Evolutionary conservation across 2,888 invertebrate genomes (phyloP).

Genomic region (Anodontia alba): DNA sequence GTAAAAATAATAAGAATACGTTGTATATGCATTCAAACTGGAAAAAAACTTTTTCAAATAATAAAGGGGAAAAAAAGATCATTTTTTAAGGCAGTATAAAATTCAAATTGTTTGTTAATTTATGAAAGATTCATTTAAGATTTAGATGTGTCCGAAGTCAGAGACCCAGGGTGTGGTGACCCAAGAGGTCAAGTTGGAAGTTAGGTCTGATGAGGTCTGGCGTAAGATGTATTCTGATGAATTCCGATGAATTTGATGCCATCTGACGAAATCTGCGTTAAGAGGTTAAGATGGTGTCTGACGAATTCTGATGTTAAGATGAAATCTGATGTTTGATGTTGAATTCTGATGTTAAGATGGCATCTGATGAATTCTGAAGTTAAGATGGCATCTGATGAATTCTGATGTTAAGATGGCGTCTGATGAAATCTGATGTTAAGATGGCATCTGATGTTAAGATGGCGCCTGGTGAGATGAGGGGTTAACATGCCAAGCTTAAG

Average conservation of each 20-base stretch:
- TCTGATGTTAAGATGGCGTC: constrained; percentile 3
- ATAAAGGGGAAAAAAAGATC: too few relatives aligned
- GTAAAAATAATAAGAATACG: too few relatives aligned
- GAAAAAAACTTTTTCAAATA: too few relatives aligned
- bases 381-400: background rate
- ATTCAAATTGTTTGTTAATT: background rate
- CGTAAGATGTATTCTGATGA: constrained; percentile 3
- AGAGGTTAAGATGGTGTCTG: constrained; percentile 1
- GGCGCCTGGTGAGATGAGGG: background rate
- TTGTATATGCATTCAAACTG: too few relatives aligned
- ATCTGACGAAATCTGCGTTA: background rate
- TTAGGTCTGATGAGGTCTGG: background rate
- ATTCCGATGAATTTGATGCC: background rate
- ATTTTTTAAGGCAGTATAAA: too few relatives aligned
- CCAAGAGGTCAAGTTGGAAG: background rate
- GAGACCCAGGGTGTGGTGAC: background rate
- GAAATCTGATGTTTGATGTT: background rate
- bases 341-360: constrained; percentile 5
- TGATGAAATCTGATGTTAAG: background rate
- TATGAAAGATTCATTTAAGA: constrained; percentile 14
- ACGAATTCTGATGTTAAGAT: constrained; percentile 4
- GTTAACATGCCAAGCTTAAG: background rate
- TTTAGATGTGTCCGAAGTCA: background rate
- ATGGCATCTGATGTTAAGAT: constrained; percentile 2
- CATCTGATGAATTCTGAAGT: background rate